Evolutionary conservation across 2,113 vertebrate species (phyloP), one percentile per base, ranked within the genome.

Genomic region (Rhadina sibilatrix): DNA sequence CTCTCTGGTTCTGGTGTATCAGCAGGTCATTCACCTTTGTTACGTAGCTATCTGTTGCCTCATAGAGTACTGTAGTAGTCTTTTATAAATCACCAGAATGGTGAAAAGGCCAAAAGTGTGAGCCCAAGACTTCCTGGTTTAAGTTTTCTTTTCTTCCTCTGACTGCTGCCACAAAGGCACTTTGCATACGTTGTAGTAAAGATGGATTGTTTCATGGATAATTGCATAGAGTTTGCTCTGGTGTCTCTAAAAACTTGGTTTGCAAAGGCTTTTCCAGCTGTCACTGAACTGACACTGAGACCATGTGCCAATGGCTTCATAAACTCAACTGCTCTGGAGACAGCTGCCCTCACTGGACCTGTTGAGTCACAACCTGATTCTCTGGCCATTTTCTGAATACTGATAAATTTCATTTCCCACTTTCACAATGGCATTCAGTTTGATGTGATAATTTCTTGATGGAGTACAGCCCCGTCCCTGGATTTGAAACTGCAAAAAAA

Each of bases 401-500:
- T 83, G n/a, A 15, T 30, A 85, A 49, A 59, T 85, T 82, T 79
- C 25, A 35, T 86, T 53, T 52, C 38, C 20, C 27, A 3, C 59
- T 56, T 53, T n/a, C n/a, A 66, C 35, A 54, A 44, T 19, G 20
- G 47, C 40, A 35, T 76, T 78, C 64, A 69, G 61, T 50, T 70
- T 91, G 59, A 66, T 61, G 60, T 64, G 83, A 59, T 77, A 35
- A 74, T 76, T 69, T 77, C 78, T 92, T 84, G 82, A 94, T 72
- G 82, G 83, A 93, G 33, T 11, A 28, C 80, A 96, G 89, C 25
- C 56, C 68, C 66, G 35, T 74, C 75, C 89, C 82, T 76, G 79
- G 74, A 94, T 86, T 78, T 86, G 68, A 79, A 84, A 75, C 72
- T 91, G 33, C 11, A 93, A 93, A 95, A 87, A 38, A 87, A 87